Evolutionary conservation across 2,888 invertebrate species (phyloP).

Genomic region (Schrankia costaestrigalis): DNA sequence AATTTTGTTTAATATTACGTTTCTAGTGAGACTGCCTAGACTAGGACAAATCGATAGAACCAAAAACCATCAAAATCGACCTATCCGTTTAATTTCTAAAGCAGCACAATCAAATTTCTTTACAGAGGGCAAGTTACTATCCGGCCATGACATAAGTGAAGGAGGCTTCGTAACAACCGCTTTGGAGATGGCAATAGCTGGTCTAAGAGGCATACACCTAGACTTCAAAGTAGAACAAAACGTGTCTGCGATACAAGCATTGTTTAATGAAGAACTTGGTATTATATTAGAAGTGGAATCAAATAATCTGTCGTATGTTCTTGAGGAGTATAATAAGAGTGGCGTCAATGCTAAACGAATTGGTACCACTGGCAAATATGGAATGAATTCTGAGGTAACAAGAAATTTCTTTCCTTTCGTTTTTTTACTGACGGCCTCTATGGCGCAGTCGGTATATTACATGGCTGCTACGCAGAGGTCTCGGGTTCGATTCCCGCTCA

Average conservation of each 20-base stretch:
- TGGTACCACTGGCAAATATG: slow-evolving; percentile 84
- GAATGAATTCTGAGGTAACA: slow-evolving; percentile 81
- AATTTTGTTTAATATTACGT: too few species aligned
- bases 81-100: too few species aligned
- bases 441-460: too few species aligned
- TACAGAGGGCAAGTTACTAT: slow-evolving; percentile 83
- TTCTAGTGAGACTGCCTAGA: too few species aligned
- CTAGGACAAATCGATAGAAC: too few species aligned
- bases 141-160: slow-evolving; percentile 98
- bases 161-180: slow-evolving; percentile 95
- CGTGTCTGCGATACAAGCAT: slow-evolving; percentile 82
- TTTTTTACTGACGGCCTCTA: too few species aligned
- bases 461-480: too few species aligned
- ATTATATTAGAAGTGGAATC: slow-evolving; percentile 88
- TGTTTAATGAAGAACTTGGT: slow-evolving; percentile 93
- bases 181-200: slow-evolving; percentile 98
- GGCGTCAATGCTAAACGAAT: slow-evolving; percentile 84
- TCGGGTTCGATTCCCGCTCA: too few species aligned
- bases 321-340: slow-evolving; percentile 80
- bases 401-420: neutral
- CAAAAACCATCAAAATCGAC: too few species aligned
- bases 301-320: slow-evolving; percentile 78
- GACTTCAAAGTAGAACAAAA: slow-evolving; percentile 71
- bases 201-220: slow-evolving; percentile 88
- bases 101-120: too few species aligned